Evolutionary conservation across 2,113 vertebrate genomes (phyloP).

Genomic region (Phycodurus eques): DNA sequence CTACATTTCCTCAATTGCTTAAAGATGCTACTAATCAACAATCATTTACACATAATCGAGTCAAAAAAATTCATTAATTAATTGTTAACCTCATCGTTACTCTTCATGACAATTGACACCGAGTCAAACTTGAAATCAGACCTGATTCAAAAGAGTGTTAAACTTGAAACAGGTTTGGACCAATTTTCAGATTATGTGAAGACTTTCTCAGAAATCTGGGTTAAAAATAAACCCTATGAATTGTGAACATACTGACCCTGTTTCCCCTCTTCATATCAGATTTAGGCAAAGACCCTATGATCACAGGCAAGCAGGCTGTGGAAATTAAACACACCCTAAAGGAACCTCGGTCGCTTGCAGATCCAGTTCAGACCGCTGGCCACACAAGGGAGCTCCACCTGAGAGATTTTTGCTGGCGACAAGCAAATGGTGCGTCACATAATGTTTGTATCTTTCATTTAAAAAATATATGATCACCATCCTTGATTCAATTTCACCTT

Average conservation of each 20-base stretch:
- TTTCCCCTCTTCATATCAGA: conserved; percentile 60
- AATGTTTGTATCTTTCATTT: neutral
- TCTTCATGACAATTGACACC: too few relatives aligned
- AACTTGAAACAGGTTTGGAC: too few relatives aligned
- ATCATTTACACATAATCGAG: too few relatives aligned
- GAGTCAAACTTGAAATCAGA: too few relatives aligned
- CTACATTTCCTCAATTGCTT: too few relatives aligned
- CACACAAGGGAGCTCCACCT: conserved; percentile 59
- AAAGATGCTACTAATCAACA: too few relatives aligned
- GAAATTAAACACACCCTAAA: conserved; percentile 86
- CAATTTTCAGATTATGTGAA: too few relatives aligned
- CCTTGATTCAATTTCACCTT: neutral
- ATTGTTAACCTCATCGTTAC: too few relatives aligned
- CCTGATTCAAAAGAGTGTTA: too few relatives aligned
- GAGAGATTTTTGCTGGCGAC: conserved; percentile 71
- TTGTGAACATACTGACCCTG: neutral
- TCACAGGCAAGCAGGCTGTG: conserved; percentile 82
- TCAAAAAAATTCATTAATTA: too few relatives aligned
- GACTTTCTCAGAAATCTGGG: too few relatives aligned
- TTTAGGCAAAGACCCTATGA: conserved; percentile 78
- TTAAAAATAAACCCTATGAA: neutral
- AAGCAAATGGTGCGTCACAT: conserved; percentile 63
- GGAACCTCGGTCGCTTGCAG: conserved; percentile 79
- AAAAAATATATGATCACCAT: neutral
- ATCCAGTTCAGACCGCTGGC: conserved; percentile 65